Conservation (phyloP, 2,113 vertebrate genomes). For the Engystomops pustulosus region DNA sequence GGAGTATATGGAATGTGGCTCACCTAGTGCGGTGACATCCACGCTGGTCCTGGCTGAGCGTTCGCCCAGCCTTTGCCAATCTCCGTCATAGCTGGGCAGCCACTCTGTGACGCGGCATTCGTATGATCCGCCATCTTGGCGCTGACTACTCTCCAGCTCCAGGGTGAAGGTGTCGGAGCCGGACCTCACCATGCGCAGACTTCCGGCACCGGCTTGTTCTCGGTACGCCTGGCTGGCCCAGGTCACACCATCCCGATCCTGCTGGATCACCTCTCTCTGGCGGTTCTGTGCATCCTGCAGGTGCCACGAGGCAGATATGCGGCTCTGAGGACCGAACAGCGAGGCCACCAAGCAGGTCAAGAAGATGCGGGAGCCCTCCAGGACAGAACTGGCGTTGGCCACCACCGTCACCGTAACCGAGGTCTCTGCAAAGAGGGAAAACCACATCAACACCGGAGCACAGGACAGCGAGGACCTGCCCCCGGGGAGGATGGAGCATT, state of each 20-base stretch:
- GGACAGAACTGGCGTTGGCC: constrained; percentile 84
- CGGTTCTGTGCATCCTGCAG: constrained; percentile 79
- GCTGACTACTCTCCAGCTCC: constrained; percentile 85
- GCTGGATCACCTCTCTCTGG: constrained; percentile 80
- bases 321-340: constrained; percentile 71
- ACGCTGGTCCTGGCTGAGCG: constrained; percentile 74
- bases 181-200: constrained; percentile 85
- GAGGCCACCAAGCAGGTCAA: constrained; percentile 83
- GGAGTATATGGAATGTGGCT: constrained; percentile 64
- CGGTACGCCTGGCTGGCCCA: constrained; percentile 79
- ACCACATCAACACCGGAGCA: too few relatives aligned
- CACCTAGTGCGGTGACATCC: constrained; percentile 90
- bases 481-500: too few relatives aligned
- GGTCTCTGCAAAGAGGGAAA: constrained; percentile 79
- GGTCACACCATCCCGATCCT: constrained; percentile 86
- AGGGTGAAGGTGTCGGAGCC: constrained; percentile 80
- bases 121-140: constrained; percentile 90
- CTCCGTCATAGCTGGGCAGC: constrained; percentile 78
- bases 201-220: constrained; percentile 87
- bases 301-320: constrained; percentile 87
- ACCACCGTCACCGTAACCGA: constrained; percentile 88
- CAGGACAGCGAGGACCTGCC: too few relatives aligned
- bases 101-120: constrained; percentile 87
- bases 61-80: constrained; percentile 90
- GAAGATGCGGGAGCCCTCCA: constrained; percentile 87